Evolutionary conservation across 2,797 vertebrate species (phyloP), one percentile per base, ranked within the genome.

Genomic region (Euthynnus affinis): DNA sequence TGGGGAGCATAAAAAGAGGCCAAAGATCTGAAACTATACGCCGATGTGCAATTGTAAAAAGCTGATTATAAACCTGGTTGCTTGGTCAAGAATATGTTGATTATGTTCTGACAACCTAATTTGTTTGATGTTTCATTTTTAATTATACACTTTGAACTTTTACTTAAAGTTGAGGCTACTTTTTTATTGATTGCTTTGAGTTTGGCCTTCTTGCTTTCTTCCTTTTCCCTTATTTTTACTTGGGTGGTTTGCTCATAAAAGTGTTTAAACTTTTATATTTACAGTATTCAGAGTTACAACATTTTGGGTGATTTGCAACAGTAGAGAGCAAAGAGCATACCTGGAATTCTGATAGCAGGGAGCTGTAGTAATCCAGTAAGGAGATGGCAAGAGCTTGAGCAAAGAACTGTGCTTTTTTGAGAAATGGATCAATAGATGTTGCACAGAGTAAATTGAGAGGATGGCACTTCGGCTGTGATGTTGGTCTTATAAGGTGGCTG

Each of bases 361-460:
- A 87, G 82, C 53, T 69, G 23, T 59, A 64, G 65, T 23, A 52
- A 72, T 74, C 55, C 48, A 32, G 65, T 46, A 51, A 69, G 60
- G 29, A 80, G 66, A 80, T 60, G 60, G 49, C n/a, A 8, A 69
- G 74, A 59, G 64, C 80, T 81, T 79, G 68, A 74, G 87, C 82
- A 79, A 77, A 34, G 51, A 82, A 66, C 74, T 84, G 66, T 70
- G 73, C 84, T 84, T 90, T 87, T 87, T 78, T 85, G 67, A 84
- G 63, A 75, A 73, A 74, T 71, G 56, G 78, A 90, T 90, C 83
- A 4, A 90, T 89, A 81, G 46, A 74, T 84, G 84, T 76, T 84
- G 84, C 73, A 77, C 76, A 62, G 71, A 83, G 78, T 75, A 89
- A 89, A 91, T 80, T 87, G 86, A 86, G 83, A 81, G 65, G 76